phyloP scores from a whole-genome alignment of 2,113 vertebrate species.

The Loxodonta africana region DNA sequence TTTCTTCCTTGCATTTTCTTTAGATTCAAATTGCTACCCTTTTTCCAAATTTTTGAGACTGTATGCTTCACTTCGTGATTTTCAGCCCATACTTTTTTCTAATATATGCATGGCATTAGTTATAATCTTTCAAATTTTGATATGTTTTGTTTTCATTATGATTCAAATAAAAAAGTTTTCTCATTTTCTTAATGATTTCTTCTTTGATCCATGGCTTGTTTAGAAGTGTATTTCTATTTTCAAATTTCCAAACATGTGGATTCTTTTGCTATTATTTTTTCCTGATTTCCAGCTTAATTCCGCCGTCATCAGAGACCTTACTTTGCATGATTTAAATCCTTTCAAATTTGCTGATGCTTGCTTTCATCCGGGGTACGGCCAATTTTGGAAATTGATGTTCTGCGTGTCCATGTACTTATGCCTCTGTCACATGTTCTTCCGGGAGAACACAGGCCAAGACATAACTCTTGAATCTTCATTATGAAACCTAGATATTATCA shows the following conservation, averaged over 20 bases:
- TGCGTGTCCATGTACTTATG: constrained; percentile 13
- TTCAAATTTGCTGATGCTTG: constrained; percentile 58
- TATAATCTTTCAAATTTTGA: neutral
- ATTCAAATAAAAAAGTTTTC: constrained; percentile 54
- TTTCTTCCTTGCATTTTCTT: neutral
- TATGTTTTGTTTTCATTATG: constrained; percentile 52
- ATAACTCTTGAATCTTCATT: neutral
- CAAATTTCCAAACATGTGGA: neutral
- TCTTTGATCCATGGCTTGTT: neutral
- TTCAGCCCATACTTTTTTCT: neutral
- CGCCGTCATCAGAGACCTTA: neutral
- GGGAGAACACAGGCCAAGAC: neutral
- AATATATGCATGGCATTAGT: neutral
- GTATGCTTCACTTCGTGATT: neutral
- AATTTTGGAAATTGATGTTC: constrained; percentile 57
- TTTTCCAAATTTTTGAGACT: constrained; percentile 34
- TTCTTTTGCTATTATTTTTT: constrained; percentile 49
- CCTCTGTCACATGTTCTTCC: neutral
- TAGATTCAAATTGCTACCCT: neutral
- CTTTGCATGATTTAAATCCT: constrained; percentile 45
- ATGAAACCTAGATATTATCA: neutral
- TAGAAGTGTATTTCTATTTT: constrained; percentile 46
- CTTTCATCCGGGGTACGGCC: constrained; percentile 14
- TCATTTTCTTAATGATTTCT: constrained; percentile 55
- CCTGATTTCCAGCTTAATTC: constrained; percentile 50